Evolutionary conservation across 2,888 invertebrate species (phyloP), one percentile per base, ranked within the genome.

Genomic region (Dexiosoma caninum): DNA sequence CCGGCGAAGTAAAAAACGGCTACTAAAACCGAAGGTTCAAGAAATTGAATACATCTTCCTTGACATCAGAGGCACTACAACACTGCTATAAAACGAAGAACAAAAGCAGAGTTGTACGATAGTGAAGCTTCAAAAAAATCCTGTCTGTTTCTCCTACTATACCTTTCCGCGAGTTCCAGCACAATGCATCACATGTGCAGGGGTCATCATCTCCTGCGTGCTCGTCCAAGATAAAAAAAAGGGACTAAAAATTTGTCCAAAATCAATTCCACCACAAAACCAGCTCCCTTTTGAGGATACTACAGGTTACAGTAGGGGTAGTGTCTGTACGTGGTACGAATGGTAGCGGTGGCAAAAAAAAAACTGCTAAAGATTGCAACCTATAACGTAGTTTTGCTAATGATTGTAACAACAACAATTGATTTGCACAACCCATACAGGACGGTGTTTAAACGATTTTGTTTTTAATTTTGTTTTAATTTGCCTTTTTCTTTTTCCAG

Each of bases 331-430:
- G 4, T 32, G 19, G 21, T 21, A 55, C 6, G n/a, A 55, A 27
- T 71, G 21, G 37, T 69, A 21, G 27, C 3, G n/a, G 71, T 57
- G 49, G 64, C 44, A 67, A 76, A 81, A 51, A n/a, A n/a, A 67
- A 77, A 77, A 62, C 57, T 66, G 81, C 62, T 64, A 72, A 69
- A 81, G 80, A 81, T 77, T 67, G 62, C 76, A 77, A 77, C 55
- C 72, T 77, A 64, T 69, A 62, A 71, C 16, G 57, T 51, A 64
- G 67, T 72, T 77, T 55, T 59, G 77, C 77, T 81, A 81, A 72
- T 62, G 81, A 81, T 74, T 77, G 72, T 27, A 57, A 42, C 81
- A 67, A 42, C 81, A 67, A 57, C 66, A 77, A 71, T 55, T 60
- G 42, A 62, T 46, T 67, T 27, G 55, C 46, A 12, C 44, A 66